Percentiles rank a stretch among this genome's conserved stretches.
phyloP scores from a whole-genome alignment of 2,797 vertebrate genomes.

The Aquila chrysaetos region DNA sequence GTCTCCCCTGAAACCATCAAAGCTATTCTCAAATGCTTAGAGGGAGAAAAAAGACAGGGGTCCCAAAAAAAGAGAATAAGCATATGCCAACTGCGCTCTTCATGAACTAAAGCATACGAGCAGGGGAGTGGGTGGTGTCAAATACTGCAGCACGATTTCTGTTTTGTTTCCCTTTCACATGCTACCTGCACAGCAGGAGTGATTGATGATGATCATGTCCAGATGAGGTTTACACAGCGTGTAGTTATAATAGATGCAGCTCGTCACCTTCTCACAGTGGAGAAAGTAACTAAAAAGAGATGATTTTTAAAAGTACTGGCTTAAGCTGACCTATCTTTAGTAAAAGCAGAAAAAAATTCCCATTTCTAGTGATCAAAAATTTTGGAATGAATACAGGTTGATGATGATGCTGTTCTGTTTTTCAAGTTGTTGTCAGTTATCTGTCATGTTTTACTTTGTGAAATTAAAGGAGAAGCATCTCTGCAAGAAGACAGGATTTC shows the following conservation, averaged over 20 bases:
- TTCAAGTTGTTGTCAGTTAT: neutral
- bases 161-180: constrained; percentile 44
- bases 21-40: neutral
- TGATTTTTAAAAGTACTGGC: neutral
- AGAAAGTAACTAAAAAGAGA: neutral
- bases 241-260: constrained; percentile 4
- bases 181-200: constrained; percentile 52
- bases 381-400: neutral
- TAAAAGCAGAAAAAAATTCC: neutral
- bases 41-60: neutral
- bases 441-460: neutral
- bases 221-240: constrained; percentile 55
- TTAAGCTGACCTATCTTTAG: neutral
- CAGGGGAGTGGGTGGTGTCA: neutral
- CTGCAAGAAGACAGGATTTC: neutral
- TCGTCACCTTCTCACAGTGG: neutral
- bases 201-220: constrained; percentile 49
- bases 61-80: neutral
- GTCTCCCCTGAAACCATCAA: neutral
- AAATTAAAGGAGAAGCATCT: neutral
- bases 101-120: neutral
- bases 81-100: neutral
- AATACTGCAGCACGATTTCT: constrained; percentile 12
- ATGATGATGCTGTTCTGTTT: neutral
- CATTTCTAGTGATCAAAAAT: neutral